Evolutionary conservation across 2,113 vertebrate genomes (phyloP).

Genomic region (Campylomormyrus tamandua): DNA sequence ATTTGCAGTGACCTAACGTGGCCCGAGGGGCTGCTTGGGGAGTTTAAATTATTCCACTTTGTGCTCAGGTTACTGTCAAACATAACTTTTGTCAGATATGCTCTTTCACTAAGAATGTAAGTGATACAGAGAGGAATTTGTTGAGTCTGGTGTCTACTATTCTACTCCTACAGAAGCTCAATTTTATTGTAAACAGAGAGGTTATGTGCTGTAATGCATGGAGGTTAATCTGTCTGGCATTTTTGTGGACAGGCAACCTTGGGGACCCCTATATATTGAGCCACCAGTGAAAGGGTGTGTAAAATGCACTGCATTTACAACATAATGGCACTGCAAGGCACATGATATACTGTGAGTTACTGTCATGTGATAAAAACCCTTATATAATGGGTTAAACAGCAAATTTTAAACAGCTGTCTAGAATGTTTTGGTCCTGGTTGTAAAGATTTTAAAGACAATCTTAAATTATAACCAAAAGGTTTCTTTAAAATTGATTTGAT

Average conservation of each 20-base stretch:
- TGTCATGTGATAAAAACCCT: not conserved
- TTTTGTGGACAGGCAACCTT: not conserved
- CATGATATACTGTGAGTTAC: not conserved
- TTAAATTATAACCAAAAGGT: not conserved
- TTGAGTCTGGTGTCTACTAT: not conserved
- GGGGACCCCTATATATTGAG: not conserved
- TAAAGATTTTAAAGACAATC: not conserved
- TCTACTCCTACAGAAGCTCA: too few relatives aligned
- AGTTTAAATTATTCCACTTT: slow-evolving; percentile 43
- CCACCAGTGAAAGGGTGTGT: not conserved
- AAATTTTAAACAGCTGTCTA: not conserved
- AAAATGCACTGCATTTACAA: not conserved
- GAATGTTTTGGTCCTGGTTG: not conserved
- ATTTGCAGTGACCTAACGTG: slow-evolving; percentile 47
- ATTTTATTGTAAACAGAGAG: not conserved
- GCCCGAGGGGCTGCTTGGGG: slow-evolving; percentile 36
- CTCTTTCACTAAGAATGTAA: not conserved
- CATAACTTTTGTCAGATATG: slow-evolving; percentile 28
- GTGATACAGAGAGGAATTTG: not conserved
- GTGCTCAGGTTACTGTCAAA: slow-evolving; percentile 28
- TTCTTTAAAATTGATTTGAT: not conserved
- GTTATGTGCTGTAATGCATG: not conserved
- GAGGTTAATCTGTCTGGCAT: not conserved
- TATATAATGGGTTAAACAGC: not conserved
- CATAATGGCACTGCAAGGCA: not conserved